A percentile compares a stretch with the other conserved stretches of the same genome.
Evolutionary conservation across 2,113 vertebrate species (phyloP).

Genomic region (Mobula hypostoma): DNA sequence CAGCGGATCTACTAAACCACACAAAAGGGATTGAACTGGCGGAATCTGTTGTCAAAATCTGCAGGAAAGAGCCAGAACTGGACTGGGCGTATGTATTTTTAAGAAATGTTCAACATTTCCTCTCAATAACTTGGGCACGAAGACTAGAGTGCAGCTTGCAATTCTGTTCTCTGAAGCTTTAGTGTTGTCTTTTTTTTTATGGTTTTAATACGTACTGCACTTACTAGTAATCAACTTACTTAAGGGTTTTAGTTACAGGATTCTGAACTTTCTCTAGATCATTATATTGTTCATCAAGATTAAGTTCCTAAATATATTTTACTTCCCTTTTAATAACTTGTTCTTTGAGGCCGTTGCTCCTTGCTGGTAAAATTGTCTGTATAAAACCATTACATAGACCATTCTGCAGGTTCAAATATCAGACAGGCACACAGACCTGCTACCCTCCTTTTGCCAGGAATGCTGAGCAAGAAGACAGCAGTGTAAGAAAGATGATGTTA

Average conservation of each 20-base stretch:
- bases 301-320: background rate
- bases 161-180: background rate
- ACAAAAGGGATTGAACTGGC: conserved; percentile 59
- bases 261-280: background rate
- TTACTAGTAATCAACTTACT: background rate
- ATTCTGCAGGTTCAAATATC: background rate
- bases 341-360: background rate
- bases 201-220: background rate
- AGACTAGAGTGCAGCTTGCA: background rate
- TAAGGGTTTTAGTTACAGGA: background rate
- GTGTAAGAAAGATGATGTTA: too few relatives aligned
- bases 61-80: conserved; percentile 64
- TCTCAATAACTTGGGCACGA: background rate
- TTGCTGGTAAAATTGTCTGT: background rate
- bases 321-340: background rate
- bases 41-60: conserved; percentile 64
- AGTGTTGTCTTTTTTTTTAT: background rate
- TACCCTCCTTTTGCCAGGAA: too few relatives aligned
- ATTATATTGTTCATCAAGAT: background rate
- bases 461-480: too few relatives aligned
- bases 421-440: background rate
- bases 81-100: conserved; percentile 80
- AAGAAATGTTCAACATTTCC: background rate
- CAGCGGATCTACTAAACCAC: conserved; percentile 59
- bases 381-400: background rate